A percentile compares a stretch with the other conserved stretches of the same genome.
Conservation (phyloP, 2,797 vertebrate species). For the Xiphophorus birchmanni region DNA sequence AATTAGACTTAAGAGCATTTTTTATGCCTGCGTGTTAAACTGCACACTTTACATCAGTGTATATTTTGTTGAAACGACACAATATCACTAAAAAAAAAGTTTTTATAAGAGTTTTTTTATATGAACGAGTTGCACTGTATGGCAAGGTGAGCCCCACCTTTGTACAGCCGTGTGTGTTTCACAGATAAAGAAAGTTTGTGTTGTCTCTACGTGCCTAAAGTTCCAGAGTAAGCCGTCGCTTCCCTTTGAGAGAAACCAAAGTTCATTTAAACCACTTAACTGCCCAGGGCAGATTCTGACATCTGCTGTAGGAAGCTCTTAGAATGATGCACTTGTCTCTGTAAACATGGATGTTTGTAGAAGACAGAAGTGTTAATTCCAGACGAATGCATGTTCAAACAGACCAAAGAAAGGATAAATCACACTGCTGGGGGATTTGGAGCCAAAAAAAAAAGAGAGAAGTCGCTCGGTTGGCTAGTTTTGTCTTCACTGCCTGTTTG, state of each 20-base stretch:
- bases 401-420: conserved; percentile 27
- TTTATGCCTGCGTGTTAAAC: not conserved
- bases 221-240: conserved; percentile 44
- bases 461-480: conserved; percentile 82
- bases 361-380: conserved; percentile 81
- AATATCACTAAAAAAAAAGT: conserved; percentile 34
- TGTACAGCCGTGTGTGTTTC: not conserved
- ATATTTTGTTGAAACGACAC: conserved; percentile 83
- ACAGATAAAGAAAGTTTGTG: conserved; percentile 70
- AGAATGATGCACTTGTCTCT: conserved; percentile 87
- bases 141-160: conserved; percentile 80
- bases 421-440: conserved; percentile 81
- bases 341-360: conserved; percentile 88
- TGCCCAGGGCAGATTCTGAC: conserved; percentile 20
- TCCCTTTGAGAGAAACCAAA: conserved; percentile 56
- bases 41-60: conserved; percentile 60
- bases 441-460: conserved; percentile 81
- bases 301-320: conserved; percentile 81
- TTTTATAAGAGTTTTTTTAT: conserved; percentile 51
- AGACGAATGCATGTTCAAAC: conserved; percentile 28
- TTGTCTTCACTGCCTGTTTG: conserved; percentile 84
- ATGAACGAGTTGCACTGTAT: conserved; percentile 83
- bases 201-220: conserved; percentile 74
- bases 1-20: not conserved
- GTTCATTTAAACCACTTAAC: too few species aligned